Evolutionary conservation across 2,888 invertebrate genomes (phyloP).

Genomic region (Ophion slaviceki): DNA sequence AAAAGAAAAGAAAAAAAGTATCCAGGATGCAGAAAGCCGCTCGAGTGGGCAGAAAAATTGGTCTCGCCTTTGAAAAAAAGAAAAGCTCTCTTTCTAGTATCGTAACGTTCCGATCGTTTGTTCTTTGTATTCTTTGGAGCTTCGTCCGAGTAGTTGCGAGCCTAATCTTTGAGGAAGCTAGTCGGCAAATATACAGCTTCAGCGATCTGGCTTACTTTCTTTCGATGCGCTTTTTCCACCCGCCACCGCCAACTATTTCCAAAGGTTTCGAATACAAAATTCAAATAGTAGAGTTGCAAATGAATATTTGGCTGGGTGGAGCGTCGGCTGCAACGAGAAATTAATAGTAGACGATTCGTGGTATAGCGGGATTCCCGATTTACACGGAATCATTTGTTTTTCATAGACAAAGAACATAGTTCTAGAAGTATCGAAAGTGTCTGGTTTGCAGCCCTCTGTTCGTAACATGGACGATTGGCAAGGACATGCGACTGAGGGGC

Average conservation of each 20-base stretch:
- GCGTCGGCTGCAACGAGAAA: neutral
- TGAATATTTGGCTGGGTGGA: neutral
- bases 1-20: neutral
- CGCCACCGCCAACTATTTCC: neutral
- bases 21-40: neutral
- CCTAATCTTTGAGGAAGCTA: neutral
- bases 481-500: conserved; percentile 96
- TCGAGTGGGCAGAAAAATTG: neutral
- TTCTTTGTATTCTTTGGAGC: neutral
- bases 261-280: neutral
- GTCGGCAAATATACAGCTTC: neutral
- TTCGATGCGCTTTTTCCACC: neutral
- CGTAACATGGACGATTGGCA: conserved; percentile 99
- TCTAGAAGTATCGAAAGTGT: conserved; percentile 72
- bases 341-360: conserved; percentile 8
- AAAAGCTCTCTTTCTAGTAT: neutral
- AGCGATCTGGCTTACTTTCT: neutral
- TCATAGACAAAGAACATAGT: conserved; percentile 73
- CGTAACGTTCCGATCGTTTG: neutral
- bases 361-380: conserved; percentile 26
- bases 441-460: conserved; percentile 93
- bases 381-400: conserved; percentile 55
- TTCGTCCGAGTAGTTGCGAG: neutral
- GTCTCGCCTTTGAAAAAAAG: neutral
- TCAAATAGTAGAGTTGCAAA: neutral